Base-by-base conservation (phyloP, 2,797 vertebrate species). In the Aulostomus chinensis region DNA sequence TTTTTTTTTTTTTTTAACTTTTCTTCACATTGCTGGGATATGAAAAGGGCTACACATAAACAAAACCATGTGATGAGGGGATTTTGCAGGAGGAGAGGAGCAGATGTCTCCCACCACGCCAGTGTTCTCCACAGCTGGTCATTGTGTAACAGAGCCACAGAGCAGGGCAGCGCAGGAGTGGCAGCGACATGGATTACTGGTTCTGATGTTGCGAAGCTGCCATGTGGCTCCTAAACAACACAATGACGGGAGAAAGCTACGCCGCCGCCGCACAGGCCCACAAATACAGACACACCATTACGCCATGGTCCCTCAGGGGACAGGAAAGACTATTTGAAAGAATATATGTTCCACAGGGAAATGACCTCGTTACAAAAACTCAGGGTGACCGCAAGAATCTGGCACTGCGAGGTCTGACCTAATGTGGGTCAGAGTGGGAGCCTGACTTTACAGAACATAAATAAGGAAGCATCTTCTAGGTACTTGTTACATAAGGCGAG, bases 61-160 rank as follows among this genome's bases (percentile, higher is more conserved):
- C 82, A 89, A 84, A 91, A 89, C 81, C 90, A 91, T 89, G 83
- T 90, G 86, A 89, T 73, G 80, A 81, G 83, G 62, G 84, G 76
- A 83, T 86, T 83, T 86, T 84, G 72, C 71, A 75, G 76, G 63
- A 77, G 78, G 68, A 79, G 73, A 73, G 70, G 81, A 80, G 72
- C 84, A 87, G 85, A 87, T 87, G 83, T 81, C 76, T 87, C 73
- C 66, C 63, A 69, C 69, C 73, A 59, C 63, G 68, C 72, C 59
- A 12, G 57, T 22, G 35, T n/a, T 3, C 52, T 75, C 70, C 68
- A 66, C 87, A 86, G 84, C 86, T 83, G 80, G 77, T 70, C 73
- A 62, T 86, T 90, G 81, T 82, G 74, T 85, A 90, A 90, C 64
- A 41, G 43, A 74, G 70, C 46, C 49, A 38, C 16, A 28, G 25